phyloP scores from a whole-genome alignment of 1,140 invertebrate species.

The Sminthurinus signatus region DNA sequence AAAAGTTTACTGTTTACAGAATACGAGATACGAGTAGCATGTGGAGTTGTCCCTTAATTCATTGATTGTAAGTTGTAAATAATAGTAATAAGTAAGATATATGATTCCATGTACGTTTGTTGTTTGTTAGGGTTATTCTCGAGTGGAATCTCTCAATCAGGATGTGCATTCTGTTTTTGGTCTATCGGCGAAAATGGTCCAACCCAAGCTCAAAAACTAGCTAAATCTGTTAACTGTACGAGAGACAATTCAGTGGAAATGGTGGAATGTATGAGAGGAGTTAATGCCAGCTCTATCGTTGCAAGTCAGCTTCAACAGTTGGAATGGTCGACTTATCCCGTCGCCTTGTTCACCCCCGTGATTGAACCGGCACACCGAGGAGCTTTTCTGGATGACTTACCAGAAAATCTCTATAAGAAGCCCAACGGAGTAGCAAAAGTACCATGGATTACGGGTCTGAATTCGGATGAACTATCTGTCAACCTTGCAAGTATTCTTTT shows the following conservation, averaged over 20 bases:
- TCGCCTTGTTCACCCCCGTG: conserved; percentile 30
- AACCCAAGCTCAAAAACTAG: conserved; percentile 13
- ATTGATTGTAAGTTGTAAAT: too few species aligned
- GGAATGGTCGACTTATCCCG: conserved; percentile 33
- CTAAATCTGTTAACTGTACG: conserved; percentile 19
- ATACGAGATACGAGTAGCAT: too few species aligned
- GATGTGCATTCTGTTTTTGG: conserved; percentile 39
- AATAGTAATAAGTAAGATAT: too few species aligned
- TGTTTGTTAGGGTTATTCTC: conserved; percentile 24
- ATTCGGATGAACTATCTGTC: conserved; percentile 29
- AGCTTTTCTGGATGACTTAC: conserved; percentile 30
- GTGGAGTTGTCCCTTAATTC: too few species aligned
- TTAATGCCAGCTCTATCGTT: conserved; percentile 18
- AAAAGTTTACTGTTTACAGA: too few species aligned
- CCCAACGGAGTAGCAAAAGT: conserved; percentile 18
- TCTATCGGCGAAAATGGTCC: conserved; percentile 27
- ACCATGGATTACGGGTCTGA: conserved; percentile 32
- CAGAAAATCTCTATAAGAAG: conserved; percentile 24
- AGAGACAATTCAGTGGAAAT: conserved; percentile 21
- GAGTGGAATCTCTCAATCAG: conserved; percentile 33
- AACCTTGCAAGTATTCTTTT: conserved; percentile 32
- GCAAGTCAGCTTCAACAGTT: conserved; percentile 22
- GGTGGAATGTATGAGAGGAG: conserved; percentile 20
- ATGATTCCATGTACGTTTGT: neutral
- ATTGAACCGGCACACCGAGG: conserved; percentile 19